Evolutionary conservation across 2,797 vertebrate genomes (phyloP), one percentile per base, ranked within the genome.

Genomic region (Podargus strigoides): DNA sequence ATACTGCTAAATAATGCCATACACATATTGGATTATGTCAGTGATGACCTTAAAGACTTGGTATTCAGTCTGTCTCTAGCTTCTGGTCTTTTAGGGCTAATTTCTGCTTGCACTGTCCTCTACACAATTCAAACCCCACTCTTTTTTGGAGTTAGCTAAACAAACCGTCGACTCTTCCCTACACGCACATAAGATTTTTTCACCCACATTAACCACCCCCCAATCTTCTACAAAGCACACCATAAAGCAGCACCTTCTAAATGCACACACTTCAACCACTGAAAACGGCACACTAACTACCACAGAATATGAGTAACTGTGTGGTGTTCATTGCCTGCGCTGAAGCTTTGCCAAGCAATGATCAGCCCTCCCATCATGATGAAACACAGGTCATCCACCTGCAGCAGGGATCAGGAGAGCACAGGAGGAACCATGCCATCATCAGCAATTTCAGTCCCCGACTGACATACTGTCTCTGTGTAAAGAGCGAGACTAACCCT

Each of bases 311-410:
- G 0, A 5, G 7, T 3, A 30, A 23, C 22, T 14, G 9, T 10
- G 16, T 1, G 0, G 28, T 3, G 6, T 6, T 46, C 7, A 5
- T 3, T 7, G 7, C 46, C 22, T 3, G 2, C 0, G 0, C 14
- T 8, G 22, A 49, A 49, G 47, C 30, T 85, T 1, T 0, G 14
- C 6, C 0, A 26, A 67, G 56, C 5, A 0, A 12, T 2, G 1
- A 16, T 2, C 28, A 30, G 36, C 24, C 27, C 39, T 50, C 23
- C 46, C 15, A 23, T 3, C 39, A 7, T 1, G 0, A 19, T 4
- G 2, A 27, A 26, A 10, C 37, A 10, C 13, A 7, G n/a, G 20
- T 3, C 27, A 13, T 9, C 27, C 14, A 14, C 18, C n/a, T 2
- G 42, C 87, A 62, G 62, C 74, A n/a, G n/a, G 15, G 8, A 28